These are phyloP conservation scores for Chrysomallon squamiferum DNA, from an alignment of 1,140 invertebrate species.

Conservation along the genomic window DNA sequence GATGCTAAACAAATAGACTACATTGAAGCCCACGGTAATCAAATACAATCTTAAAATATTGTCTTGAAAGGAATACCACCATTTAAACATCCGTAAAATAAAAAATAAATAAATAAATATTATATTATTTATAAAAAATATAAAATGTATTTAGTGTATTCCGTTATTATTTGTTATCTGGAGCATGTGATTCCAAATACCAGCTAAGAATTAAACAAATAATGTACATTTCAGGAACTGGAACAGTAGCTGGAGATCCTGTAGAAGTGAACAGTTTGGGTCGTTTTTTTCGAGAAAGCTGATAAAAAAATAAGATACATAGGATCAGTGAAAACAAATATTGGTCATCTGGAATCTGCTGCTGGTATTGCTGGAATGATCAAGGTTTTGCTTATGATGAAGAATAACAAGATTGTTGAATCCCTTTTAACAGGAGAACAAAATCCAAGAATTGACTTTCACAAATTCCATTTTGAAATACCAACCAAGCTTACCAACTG, in stretches of 20 bases:
- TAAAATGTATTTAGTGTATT: neutral
- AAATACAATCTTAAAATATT: neutral
- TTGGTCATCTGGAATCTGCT: slow-evolving; percentile 77
- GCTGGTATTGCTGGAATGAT: slow-evolving; percentile 88
- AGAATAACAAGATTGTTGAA: slow-evolving; percentile 37
- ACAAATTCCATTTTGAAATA: slow-evolving; percentile 30
- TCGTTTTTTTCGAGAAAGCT: slow-evolving; percentile 66
- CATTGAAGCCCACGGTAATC: slow-evolving; percentile 41
- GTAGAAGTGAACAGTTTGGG: slow-evolving; percentile 30
- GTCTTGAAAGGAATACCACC: neutral
- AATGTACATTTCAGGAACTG: slow-evolving; percentile 32
- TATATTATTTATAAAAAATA: too few relatives aligned
- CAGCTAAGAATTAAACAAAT: too few relatives aligned
- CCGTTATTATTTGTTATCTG: too few relatives aligned
- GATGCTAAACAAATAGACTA: slow-evolving; percentile 23
- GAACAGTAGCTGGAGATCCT: slow-evolving; percentile 38
- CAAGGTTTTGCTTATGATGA: slow-evolving; percentile 68
- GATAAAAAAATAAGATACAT: slow-evolving; percentile 71
- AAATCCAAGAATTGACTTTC: slow-evolving; percentile 42
- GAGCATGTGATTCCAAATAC: too few relatives aligned
- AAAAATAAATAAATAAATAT: too few relatives aligned
- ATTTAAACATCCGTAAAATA: neutral
- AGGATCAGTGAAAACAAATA: slow-evolving; percentile 55
- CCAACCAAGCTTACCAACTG: slow-evolving; percentile 54
- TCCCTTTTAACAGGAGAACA: slow-evolving; percentile 38